Conservation (phyloP, 2,113 vertebrate species). For the Tachysurus vachellii region DNA sequence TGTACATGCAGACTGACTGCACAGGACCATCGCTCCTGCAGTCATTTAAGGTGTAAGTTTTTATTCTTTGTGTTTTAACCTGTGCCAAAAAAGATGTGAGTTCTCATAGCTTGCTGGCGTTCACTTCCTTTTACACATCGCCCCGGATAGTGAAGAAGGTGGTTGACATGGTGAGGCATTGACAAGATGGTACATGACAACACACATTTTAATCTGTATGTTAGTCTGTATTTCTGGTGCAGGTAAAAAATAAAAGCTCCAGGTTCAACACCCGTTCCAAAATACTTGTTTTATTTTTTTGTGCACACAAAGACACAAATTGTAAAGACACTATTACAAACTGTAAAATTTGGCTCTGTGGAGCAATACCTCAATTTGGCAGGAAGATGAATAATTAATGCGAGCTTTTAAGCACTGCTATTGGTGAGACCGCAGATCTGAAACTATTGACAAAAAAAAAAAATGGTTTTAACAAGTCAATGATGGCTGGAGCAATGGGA, state of each 20-base stretch:
- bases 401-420: conserved; percentile 64
- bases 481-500: conserved; percentile 72
- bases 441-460: conserved; percentile 68
- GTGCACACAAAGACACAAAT: conserved; percentile 11
- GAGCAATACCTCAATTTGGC: conserved; percentile 34
- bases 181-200: conserved; percentile 39
- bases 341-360: conserved; percentile 15
- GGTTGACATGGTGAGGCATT: conserved; percentile 35
- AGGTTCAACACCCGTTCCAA: background rate
- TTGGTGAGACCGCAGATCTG: conserved; percentile 62
- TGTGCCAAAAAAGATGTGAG: conserved; percentile 20
- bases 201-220: conserved; percentile 27
- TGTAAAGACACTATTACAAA: background rate
- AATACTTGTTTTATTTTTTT: background rate
- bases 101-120: background rate
- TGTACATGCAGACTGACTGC: conserved; percentile 36
- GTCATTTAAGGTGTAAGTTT: conserved; percentile 3
- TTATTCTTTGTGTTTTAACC: conserved; percentile 3
- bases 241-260: background rate
- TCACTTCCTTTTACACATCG: conserved; percentile 22
- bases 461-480: conserved; percentile 77
- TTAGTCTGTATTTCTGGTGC: conserved; percentile 8
- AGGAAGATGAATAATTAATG: conserved; percentile 71
- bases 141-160: conserved; percentile 31
- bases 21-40: background rate